Evolutionary conservation across 2,113 vertebrate species (phyloP).

Genomic region (Lophura nycthemera): DNA sequence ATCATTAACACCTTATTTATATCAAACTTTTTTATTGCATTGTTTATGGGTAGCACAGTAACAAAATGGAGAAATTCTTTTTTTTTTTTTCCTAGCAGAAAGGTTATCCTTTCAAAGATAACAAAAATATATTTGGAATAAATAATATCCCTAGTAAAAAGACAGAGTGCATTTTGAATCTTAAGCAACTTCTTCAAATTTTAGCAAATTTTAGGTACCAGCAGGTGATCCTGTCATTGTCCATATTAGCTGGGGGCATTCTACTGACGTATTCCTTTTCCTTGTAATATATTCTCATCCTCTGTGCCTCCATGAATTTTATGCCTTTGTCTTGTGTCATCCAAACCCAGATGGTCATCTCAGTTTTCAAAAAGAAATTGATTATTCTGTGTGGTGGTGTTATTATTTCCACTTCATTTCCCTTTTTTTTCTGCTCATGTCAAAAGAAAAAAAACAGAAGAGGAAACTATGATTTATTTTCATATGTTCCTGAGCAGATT

Average conservation of each 20-base stretch:
- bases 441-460: not conserved
- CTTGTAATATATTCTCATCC: not conserved
- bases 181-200: not conserved
- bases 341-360: slow-evolving; percentile 24
- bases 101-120: not conserved
- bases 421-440: not conserved
- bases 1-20: slow-evolving; percentile 13
- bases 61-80: not conserved
- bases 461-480: slow-evolving; percentile 2
- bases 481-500: not conserved
- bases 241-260: not conserved
- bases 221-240: fast-evolving
- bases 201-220: not conserved
- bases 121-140: not conserved
- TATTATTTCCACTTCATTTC: slow-evolving; percentile 28
- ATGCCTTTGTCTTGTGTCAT: not conserved
- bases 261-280: not conserved
- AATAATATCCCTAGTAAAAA: not conserved
- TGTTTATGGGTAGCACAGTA: not conserved
- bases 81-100: not conserved
- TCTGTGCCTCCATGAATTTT: not conserved
- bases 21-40: not conserved
- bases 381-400: not conserved
- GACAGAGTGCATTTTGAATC: not conserved
- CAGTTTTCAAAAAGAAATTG: not conserved